Evolutionary conservation across 2,888 invertebrate genomes (phyloP), one percentile per base, ranked within the genome.

Genomic region (Dryobotodes eremita): DNA sequence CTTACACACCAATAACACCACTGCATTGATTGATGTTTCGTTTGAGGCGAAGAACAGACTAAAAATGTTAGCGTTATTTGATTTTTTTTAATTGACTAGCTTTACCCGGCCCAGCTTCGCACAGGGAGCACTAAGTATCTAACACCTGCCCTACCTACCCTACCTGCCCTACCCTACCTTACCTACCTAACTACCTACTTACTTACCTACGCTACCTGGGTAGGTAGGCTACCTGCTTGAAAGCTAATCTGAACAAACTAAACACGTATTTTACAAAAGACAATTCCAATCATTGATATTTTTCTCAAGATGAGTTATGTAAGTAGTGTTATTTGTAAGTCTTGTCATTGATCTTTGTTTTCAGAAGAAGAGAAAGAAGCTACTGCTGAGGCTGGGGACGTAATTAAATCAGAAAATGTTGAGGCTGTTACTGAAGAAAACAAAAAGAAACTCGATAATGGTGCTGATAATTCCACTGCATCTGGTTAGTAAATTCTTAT

Each of bases 381-480:
- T 11, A 84, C 86, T 64, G 88, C 92, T 62, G 94, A 92, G 42
- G 78, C 86, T 59, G 91, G 88, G 36, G 92, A 92, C 1, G 96
- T 95, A 89, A 79, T 86, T 0, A 95, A 95, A 84, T 75, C 86
- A 11, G 95, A 95, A 50, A 97, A 97, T 85, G 90, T 93, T 46
- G 97, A 97, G 78, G 89, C 94, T 71, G 89, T 42, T 70, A 42
- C 92, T 81, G 96, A 95, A 81, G 97, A 97, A 83, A 94, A 90
- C 71, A 95, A 95, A 88, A 95, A 95, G 88, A 95, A 93, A 87
- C 86, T 95, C 62, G 97, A 96, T 86, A 97, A 96, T 92, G 96
- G 96, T 50, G 93, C 92, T 78, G 95, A 95, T 68, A 80, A 90
- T 53, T 90, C 92, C 53, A 90, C 91, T 85, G 92, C 91, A 62